phyloP scores from a whole-genome alignment of 2,113 vertebrate species.

The Festucalex cinctus region DNA sequence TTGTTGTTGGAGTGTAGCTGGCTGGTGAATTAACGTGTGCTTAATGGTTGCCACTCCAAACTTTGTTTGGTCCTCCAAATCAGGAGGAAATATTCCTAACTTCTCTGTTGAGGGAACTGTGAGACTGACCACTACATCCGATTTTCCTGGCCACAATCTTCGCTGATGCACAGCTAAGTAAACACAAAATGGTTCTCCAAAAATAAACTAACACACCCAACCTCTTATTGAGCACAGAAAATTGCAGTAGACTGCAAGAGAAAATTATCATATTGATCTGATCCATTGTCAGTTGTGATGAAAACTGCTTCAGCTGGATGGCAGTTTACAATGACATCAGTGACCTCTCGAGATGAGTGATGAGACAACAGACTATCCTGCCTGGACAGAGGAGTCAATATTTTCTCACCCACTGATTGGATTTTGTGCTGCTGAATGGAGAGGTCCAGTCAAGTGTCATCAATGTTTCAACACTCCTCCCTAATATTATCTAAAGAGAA shows the following conservation, averaged over 20 bases:
- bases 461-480: not conserved
- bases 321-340: constrained; percentile 48
- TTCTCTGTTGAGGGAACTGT: not conserved
- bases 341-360: constrained; percentile 38
- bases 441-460: not conserved
- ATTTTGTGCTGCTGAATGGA: constrained; percentile 13
- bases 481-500: constrained; percentile 11
- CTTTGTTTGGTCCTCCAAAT: not conserved
- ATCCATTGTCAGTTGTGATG: constrained; percentile 29
- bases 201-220: not conserved
- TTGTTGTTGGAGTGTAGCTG: not conserved
- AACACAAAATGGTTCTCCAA: not conserved
- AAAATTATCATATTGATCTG: constrained; percentile 12
- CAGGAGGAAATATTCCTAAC: not conserved
- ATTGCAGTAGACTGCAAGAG: not conserved
- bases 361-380: constrained; percentile 21
- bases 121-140: not conserved
- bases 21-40: not conserved
- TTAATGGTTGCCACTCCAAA: not conserved
- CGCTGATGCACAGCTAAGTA: too few relatives aligned
- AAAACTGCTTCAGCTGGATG: constrained; percentile 18
- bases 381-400: constrained; percentile 46
- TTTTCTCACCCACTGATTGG: constrained; percentile 23
- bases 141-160: not conserved
- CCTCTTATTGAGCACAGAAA: not conserved